Percentiles rank a stretch among this genome's conserved stretches.
Evolutionary conservation across 1,140 invertebrate genomes (phyloP).

Genomic region (Geopemphigus sp.): DNA sequence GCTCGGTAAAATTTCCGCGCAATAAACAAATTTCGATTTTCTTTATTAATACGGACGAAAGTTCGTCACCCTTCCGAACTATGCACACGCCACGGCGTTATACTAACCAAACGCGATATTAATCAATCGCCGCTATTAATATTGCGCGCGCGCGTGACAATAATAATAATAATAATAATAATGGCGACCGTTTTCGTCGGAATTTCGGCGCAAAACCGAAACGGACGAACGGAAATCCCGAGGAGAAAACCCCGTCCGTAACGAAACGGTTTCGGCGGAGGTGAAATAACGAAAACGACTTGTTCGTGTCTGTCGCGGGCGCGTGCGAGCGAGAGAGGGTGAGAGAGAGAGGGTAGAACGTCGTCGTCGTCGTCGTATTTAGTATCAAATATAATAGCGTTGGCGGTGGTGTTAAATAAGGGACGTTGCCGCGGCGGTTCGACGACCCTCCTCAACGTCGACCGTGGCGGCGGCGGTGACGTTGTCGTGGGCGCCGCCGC

Average conservation of each 20-base stretch:
- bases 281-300: neutral
- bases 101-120: neutral
- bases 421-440: conserved; percentile 18
- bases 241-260: no score
- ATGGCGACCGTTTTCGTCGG: neutral
- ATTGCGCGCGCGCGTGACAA: no score
- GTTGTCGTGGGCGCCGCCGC: conserved; percentile 15
- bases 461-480: neutral
- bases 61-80: no score
- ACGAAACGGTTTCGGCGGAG: neutral
- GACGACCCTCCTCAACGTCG: conserved; percentile 7
- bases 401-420: neutral
- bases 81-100: no score
- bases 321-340: neutral
- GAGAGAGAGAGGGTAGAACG: neutral
- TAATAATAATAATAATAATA: no score
- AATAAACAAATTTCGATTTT: no score
- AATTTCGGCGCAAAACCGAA: neutral
- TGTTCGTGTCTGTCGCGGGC: neutral
- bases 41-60: no score
- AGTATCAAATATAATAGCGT: neutral
- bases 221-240: neutral
- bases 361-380: neutral
- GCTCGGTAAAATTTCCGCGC: no score
- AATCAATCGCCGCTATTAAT: neutral